These are phyloP conservation scores for Macrosoma leucophasiata DNA, from an alignment of 2,888 invertebrate species.

Conservation along the genomic window DNA sequence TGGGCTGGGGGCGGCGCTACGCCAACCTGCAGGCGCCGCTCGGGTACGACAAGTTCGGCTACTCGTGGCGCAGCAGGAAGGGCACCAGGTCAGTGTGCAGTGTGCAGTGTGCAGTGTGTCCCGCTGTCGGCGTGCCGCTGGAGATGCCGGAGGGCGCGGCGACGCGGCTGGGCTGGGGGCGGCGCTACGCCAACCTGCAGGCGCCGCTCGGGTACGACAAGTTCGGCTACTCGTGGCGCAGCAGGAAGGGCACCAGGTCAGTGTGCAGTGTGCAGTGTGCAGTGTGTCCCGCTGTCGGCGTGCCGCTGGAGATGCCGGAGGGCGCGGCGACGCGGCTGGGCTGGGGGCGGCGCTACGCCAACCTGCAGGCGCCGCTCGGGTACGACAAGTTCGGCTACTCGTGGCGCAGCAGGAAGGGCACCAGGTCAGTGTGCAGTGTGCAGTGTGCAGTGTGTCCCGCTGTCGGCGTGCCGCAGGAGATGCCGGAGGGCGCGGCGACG, in stretches of 20 bases:
- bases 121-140: slow-evolving; percentile 86
- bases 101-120: too few species aligned
- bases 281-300: slow-evolving; percentile 87
- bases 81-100: too few species aligned
- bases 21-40: neutral
- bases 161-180: slow-evolving; percentile 95
- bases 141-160: slow-evolving; percentile 97
- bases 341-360: slow-evolving; percentile 96
- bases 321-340: slow-evolving; percentile 94
- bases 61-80: too few species aligned
- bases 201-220: slow-evolving; percentile 98
- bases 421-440: too few species aligned
- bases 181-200: slow-evolving; percentile 96
- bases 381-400: slow-evolving; percentile 99
- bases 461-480: slow-evolving; percentile 91
- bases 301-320: slow-evolving; percentile 95
- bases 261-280: too few species aligned
- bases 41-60: neutral
- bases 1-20: neutral
- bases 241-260: slow-evolving; percentile 85
- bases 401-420: slow-evolving; percentile 92
- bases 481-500: slow-evolving; percentile 95
- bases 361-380: slow-evolving; percentile 96
- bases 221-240: slow-evolving; percentile 99
- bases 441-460: slow-evolving; percentile 86